phyloP scores from a whole-genome alignment of 2,888 invertebrate genomes.

The Aphidoletes aphidimyza region DNA sequence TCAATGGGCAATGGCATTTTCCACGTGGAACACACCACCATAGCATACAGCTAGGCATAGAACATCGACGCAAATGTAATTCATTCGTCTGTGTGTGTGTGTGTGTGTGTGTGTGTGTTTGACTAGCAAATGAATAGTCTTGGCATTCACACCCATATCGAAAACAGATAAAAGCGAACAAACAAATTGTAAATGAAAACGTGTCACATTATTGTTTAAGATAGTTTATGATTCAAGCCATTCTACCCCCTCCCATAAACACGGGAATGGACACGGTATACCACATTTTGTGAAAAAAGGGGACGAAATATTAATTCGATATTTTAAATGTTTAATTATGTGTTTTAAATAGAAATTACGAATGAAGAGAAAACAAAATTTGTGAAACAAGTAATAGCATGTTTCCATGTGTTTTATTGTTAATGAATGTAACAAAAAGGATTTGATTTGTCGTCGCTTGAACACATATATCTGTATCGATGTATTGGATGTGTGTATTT shows the following conservation, averaged over 20 bases:
- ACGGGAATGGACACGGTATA: too few species aligned
- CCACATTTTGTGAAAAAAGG: background rate
- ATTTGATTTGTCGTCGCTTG: background rate
- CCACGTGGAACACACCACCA: background rate
- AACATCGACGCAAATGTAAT: background rate
- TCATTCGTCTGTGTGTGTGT: too few species aligned
- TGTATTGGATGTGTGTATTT: background rate
- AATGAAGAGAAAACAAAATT: background rate
- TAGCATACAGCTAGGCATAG: too few species aligned
- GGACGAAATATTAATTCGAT: background rate
- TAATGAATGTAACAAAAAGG: too few species aligned
- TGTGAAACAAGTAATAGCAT: background rate
- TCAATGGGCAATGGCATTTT: background rate
- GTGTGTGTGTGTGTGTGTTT: too few species aligned
- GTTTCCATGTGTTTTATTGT: background rate
- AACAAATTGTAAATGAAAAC: background rate
- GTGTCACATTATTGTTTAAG: background rate
- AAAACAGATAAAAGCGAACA: background rate
- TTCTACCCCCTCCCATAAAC: too few species aligned
- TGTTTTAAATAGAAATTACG: conserved; percentile 38
- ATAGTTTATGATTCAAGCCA: too few species aligned
- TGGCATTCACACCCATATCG: background rate
- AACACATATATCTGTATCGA: background rate
- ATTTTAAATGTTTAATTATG: conserved; percentile 28
- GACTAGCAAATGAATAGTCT: background rate